Conservation (phyloP, 2,113 vertebrate species). For the Sakesphorus luctuosus region DNA sequence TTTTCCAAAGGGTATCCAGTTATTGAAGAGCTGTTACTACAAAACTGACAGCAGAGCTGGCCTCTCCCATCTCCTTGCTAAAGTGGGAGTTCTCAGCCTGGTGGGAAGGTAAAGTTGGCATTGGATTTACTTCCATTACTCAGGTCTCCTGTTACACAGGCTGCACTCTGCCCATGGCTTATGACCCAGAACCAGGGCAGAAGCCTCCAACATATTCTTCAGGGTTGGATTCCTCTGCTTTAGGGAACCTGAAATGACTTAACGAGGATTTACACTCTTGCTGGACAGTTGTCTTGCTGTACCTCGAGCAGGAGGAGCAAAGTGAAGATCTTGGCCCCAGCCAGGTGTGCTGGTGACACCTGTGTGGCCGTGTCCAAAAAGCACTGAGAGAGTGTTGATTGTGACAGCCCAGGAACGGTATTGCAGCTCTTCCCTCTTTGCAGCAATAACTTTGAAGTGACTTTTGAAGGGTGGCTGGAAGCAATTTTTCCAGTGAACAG, state of each 20-base stretch:
- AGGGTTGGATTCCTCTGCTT: not conserved
- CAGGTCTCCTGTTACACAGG: rapidly evolving
- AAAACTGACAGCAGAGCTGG: not conserved
- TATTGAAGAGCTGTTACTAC: not conserved
- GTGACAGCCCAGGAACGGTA: rapidly evolving
- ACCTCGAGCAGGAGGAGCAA: not conserved
- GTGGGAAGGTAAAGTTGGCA: not conserved
- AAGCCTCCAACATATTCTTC: not conserved
- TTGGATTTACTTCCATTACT: rapidly evolving
- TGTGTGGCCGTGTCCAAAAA: not conserved
- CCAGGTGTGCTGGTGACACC: not conserved
- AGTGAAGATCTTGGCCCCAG: not conserved
- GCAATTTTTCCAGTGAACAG: not conserved
- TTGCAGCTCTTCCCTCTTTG: not conserved
- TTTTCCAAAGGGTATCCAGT: not conserved
- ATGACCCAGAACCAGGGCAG: not conserved
- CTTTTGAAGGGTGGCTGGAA: constrained; percentile 41
- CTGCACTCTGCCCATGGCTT: not conserved
- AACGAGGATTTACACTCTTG: not conserved
- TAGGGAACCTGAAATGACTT: not conserved
- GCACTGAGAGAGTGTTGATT: rapidly evolving
- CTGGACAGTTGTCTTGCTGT: not conserved
- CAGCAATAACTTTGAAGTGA: not conserved
- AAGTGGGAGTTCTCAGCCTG: not conserved
- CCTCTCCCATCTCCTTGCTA: not conserved